Percentiles rank a stretch among this genome's conserved stretches.
phyloP scores from a whole-genome alignment of 1,140 invertebrate species.

The Drosophila seguyi region DNA sequence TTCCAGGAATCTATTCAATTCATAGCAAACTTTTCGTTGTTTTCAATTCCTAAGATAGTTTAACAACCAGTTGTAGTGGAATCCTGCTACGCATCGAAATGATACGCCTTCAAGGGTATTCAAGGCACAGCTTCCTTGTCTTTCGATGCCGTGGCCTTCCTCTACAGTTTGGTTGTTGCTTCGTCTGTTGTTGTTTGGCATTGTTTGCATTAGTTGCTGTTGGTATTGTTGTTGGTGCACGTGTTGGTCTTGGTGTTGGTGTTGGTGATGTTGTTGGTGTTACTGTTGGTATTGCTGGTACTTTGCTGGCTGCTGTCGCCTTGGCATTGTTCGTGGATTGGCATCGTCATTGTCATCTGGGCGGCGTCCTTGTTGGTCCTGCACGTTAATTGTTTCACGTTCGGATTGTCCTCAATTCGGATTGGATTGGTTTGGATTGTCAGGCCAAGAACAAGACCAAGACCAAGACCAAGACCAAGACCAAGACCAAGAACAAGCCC shows the following conservation, averaged over 20 bases:
- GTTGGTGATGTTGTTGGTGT: slow-evolving; percentile 6
- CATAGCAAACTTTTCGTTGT: neutral
- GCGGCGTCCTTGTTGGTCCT: slow-evolving; percentile 32
- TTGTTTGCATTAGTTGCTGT: slow-evolving; percentile 57
- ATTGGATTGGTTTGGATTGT: slow-evolving; percentile 26
- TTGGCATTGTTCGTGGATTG: slow-evolving; percentile 59
- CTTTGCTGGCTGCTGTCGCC: slow-evolving; percentile 42
- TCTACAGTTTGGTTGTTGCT: slow-evolving; percentile 26
- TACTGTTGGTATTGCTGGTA: slow-evolving; percentile 6
- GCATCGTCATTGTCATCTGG: slow-evolving; percentile 42
- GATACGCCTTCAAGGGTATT: slow-evolving; percentile 20
- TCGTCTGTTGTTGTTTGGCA: slow-evolving; percentile 36
- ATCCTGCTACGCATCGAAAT: slow-evolving; percentile 1
- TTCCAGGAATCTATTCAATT: neutral
- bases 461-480: neutral
- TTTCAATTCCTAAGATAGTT: neutral
- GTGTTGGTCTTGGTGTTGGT: neutral
- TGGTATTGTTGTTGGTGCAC: slow-evolving; percentile 1
- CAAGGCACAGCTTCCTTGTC: slow-evolving; percentile 7
- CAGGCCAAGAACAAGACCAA: neutral
- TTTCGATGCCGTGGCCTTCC: slow-evolving; percentile 18
- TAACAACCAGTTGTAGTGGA: neutral
- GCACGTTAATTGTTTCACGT: slow-evolving; percentile 79
- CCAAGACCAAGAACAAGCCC: neutral
- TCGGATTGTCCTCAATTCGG: slow-evolving; percentile 51